These are phyloP conservation scores for Neria commutata DNA, from an alignment of 2,888 invertebrate genomes.

Conservation along the genomic window DNA sequence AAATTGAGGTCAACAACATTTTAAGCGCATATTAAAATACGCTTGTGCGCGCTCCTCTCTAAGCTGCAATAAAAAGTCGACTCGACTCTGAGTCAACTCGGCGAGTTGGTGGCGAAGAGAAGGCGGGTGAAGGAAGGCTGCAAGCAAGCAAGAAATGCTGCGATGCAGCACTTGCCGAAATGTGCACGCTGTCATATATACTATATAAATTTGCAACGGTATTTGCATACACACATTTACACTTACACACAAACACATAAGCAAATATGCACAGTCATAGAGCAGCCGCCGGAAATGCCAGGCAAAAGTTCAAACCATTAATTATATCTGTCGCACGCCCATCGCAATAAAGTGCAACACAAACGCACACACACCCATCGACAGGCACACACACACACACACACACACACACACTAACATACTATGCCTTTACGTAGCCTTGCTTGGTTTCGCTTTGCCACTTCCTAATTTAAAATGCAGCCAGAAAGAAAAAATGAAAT, in stretches of 20 bases:
- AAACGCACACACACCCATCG: conserved; percentile 1
- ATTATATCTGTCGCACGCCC: conserved; percentile 41
- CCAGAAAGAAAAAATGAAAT: conserved; percentile 12
- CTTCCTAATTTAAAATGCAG: conserved; percentile 27
- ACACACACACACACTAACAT: background rate
- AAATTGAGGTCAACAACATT: conserved; percentile 31
- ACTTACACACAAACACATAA: conserved; percentile 18
- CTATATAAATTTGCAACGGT: background rate
- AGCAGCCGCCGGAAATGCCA: conserved; percentile 34
- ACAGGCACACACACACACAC: conserved; percentile 11
- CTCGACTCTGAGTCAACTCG: no score
- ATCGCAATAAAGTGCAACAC: conserved; percentile 35
- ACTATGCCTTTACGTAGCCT: no score
- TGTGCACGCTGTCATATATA: conserved; percentile 8
- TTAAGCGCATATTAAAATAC: conserved; percentile 27
- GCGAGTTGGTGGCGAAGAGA: no score
- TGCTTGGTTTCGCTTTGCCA: conserved; percentile 3
- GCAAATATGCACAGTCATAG: conserved; percentile 23
- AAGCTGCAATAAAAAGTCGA: background rate
- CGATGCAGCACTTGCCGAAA: conserved; percentile 13
- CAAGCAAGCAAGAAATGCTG: background rate
- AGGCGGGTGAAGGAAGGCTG: background rate
- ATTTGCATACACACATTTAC: conserved; percentile 9
- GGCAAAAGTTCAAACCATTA: conserved; percentile 41
- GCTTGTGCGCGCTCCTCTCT: background rate